phyloP scores from a whole-genome alignment of 2,797 vertebrate genomes.

The Discoglossus pictus region DNA sequence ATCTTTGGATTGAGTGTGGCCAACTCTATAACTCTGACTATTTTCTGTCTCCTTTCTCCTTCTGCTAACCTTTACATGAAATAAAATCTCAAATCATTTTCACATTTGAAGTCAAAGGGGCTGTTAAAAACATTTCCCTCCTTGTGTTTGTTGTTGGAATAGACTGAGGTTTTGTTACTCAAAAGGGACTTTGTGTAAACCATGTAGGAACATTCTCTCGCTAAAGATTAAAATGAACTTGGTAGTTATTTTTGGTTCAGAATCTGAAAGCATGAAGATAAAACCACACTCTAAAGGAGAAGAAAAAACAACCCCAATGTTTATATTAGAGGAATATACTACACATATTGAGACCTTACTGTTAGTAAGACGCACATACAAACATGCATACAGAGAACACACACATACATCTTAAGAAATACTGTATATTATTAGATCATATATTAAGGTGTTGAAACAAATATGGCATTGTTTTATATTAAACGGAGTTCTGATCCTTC shows the following conservation, averaged over 20 bases:
- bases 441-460: too few relatives aligned
- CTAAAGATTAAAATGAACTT: conserved; percentile 47
- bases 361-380: neutral
- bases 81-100: conserved; percentile 50
- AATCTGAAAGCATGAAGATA: conserved; percentile 41
- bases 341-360: conserved; percentile 12
- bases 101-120: conserved; percentile 49
- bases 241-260: conserved; percentile 47
- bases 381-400: too few relatives aligned
- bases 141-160: conserved; percentile 52
- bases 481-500: too few relatives aligned
- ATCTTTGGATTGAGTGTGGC: conserved; percentile 74
- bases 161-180: conserved; percentile 52
- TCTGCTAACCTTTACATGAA: conserved; percentile 41
- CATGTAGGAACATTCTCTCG: conserved; percentile 45
- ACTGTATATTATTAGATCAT: too few relatives aligned
- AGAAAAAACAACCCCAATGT: conserved; percentile 30
- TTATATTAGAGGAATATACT: conserved; percentile 33
- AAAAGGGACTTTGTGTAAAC: conserved; percentile 51
- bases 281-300: conserved; percentile 35
- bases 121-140: conserved; percentile 51
- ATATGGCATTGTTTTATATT: too few relatives aligned
- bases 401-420: too few relatives aligned
- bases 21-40: conserved; percentile 60
- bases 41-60: conserved; percentile 55